Percentiles rank a stretch among this genome's conserved stretches.
Evolutionary conservation across 1,140 invertebrate species (phyloP).

Genomic region (Drosophila orosa): DNA sequence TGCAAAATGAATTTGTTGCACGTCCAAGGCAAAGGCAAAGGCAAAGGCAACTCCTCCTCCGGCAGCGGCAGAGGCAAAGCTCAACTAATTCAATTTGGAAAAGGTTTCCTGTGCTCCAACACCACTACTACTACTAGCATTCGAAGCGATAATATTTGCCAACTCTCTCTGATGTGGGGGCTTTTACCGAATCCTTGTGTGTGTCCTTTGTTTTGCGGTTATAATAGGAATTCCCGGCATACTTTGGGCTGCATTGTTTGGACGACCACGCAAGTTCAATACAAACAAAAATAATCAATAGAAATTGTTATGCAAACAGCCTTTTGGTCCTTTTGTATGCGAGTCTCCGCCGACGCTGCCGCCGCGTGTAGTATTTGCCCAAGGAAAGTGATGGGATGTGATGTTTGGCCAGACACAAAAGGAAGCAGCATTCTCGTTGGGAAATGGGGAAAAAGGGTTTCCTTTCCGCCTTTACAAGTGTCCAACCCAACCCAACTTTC

Average conservation of each 20-base stretch:
- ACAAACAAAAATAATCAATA: conserved; percentile 78
- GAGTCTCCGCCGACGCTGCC: conserved; percentile 12
- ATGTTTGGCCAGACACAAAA: conserved; percentile 31
- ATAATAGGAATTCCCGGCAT: conserved; percentile 65
- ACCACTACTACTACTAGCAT: conserved; percentile 7
- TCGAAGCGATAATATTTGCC: conserved; percentile 27
- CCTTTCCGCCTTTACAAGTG: conserved; percentile 32
- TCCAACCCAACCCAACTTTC: background rate
- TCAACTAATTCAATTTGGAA: conserved; percentile 60
- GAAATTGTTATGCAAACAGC: conserved; percentile 77
- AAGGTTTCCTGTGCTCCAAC: conserved; percentile 2
- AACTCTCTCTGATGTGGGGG: background rate
- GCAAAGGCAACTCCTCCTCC: too few relatives aligned
- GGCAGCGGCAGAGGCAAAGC: background rate
- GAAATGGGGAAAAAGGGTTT: conserved; percentile 26
- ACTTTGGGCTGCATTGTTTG: conserved; percentile 57
- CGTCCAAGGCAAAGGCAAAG: conserved; percentile 20
- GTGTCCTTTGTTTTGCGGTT: conserved; percentile 58
- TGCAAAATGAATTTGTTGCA: conserved; percentile 74
- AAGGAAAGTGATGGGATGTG: conserved; percentile 71
- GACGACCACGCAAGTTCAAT: conserved; percentile 31
- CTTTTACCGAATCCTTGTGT: conserved; percentile 54
- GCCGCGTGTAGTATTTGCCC: conserved; percentile 56
- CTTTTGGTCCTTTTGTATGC: conserved; percentile 62
- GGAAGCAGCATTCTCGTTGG: background rate